Percentiles rank a stretch among this genome's conserved stretches.
Evolutionary conservation across 2,888 invertebrate genomes (phyloP).

Genomic region (Latrodectus hesperus): DNA sequence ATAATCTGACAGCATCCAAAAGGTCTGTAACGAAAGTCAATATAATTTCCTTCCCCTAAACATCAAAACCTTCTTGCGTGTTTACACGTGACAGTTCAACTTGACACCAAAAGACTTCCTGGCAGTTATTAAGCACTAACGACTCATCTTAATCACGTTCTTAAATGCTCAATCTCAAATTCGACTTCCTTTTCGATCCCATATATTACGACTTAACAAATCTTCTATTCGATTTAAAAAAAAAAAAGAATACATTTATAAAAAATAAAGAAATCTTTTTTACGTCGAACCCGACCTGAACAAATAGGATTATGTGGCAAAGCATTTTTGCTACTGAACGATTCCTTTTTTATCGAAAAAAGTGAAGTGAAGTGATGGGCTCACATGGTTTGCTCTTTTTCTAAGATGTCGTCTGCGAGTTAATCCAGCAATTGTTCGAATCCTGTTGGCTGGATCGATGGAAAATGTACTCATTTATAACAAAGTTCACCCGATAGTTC

Average conservation of each 20-base stretch:
- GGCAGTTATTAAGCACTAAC: slow-evolving; percentile 35
- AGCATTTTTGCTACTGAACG: background rate
- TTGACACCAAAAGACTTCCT: background rate
- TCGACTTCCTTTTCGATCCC: background rate
- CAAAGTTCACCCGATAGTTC: too few relatives aligned
- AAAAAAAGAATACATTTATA: too few relatives aligned
- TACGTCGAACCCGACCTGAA: background rate
- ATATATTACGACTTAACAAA: slow-evolving; percentile 3
- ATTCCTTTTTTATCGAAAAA: background rate
- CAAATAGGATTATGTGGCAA: slow-evolving; percentile 16
- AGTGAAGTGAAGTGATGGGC: background rate
- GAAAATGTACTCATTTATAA: too few relatives aligned
- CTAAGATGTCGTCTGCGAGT: background rate
- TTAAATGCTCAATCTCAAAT: slow-evolving; percentile 7
- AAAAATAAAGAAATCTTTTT: too few relatives aligned
- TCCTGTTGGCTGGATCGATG: too few relatives aligned
- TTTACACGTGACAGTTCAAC: slow-evolving; percentile 4
- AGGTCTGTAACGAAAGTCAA: background rate
- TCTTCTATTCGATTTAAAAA: too few relatives aligned
- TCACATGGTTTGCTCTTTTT: background rate
- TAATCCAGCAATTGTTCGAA: background rate
- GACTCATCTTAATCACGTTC: slow-evolving; percentile 39
- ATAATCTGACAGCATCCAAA: background rate
- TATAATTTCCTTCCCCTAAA: background rate
- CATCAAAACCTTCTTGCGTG: slow-evolving; percentile 6